Percentiles rank a stretch among this genome's conserved stretches.
These are phyloP conservation scores for Epizoanthus stellaris DNA, from an alignment of 92 coral and sea anemone genomes.

Conservation along the genomic window DNA sequence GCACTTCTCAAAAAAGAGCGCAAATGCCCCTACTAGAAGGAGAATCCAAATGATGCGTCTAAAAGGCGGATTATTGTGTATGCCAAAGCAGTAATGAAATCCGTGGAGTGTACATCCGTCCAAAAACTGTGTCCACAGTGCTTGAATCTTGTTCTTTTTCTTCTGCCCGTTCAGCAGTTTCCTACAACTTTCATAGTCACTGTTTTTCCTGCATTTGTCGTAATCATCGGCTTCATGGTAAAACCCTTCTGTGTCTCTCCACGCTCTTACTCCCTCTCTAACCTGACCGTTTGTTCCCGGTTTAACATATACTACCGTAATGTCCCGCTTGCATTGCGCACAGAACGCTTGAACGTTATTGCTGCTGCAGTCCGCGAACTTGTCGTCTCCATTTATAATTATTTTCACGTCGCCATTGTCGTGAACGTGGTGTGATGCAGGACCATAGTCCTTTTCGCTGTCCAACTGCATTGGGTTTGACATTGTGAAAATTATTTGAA, in stretches of 20 bases:
- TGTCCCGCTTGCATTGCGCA: slow-evolving; percentile 89
- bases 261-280: slow-evolving; percentile 60
- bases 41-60: slow-evolving; percentile 78
- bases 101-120: slow-evolving; percentile 85
- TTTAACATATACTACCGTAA: slow-evolving; percentile 85
- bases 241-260: slow-evolving; percentile 55
- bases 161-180: slow-evolving; percentile 74
- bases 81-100: slow-evolving; percentile 85
- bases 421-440: slow-evolving; percentile 38
- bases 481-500: background rate
- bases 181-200: slow-evolving; percentile 82
- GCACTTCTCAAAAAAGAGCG: slow-evolving; percentile 86
- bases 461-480: slow-evolving; percentile 3
- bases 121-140: slow-evolving; percentile 75
- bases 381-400: slow-evolving; percentile 76
- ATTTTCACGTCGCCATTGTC: slow-evolving; percentile 82
- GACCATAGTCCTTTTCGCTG: slow-evolving; percentile 19
- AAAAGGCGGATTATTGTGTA: slow-evolving; percentile 71
- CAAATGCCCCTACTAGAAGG: slow-evolving; percentile 77
- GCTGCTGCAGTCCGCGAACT: slow-evolving; percentile 56
- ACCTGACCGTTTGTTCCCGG: slow-evolving; percentile 84
- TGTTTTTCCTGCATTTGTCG: slow-evolving; percentile 85
- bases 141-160: slow-evolving; percentile 72
- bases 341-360: slow-evolving; percentile 81
- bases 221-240: slow-evolving; percentile 75